phyloP scores from a whole-genome alignment of 30 jellyfish, hydroid and myxozoan species.

The Phacellophora camtschatica region DNA sequence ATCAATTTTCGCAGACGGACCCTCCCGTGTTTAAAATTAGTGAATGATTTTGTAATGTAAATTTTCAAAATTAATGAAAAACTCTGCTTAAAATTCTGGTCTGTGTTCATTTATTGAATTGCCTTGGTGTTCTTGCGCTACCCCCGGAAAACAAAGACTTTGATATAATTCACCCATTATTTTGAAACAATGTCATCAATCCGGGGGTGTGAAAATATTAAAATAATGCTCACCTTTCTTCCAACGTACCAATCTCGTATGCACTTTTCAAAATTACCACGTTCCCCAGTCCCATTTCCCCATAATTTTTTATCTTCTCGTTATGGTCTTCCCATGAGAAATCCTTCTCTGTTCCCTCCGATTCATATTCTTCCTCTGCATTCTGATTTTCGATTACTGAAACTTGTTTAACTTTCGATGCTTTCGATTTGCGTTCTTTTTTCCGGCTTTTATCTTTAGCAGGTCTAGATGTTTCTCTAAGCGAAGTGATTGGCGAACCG shows the following conservation, averaged over 20 bases:
- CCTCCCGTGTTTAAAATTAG: too few species aligned
- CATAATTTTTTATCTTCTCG: not conserved
- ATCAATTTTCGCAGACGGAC: too few species aligned
- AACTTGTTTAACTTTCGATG: not conserved
- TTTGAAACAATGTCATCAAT: too few species aligned
- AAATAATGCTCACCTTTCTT: conserved; percentile 21
- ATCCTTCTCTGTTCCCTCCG: conserved; percentile 31
- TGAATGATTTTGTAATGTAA: too few species aligned
- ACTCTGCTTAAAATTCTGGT: too few species aligned
- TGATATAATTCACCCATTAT: too few species aligned
- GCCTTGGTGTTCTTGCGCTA: too few species aligned
- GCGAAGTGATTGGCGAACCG: not conserved
- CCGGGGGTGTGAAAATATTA: too few species aligned
- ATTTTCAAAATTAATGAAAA: too few species aligned
- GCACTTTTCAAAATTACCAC: conserved; percentile 11
- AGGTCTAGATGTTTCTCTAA: not conserved
- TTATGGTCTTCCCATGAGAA: conserved; percentile 10
- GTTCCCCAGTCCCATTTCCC: not conserved
- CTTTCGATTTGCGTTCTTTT: not conserved
- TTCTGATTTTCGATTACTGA: conserved; percentile 6
- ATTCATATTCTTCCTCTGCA: not conserved
- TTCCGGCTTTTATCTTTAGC: not conserved
- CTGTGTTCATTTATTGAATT: too few species aligned
- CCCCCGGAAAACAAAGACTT: too few species aligned
- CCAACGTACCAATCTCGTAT: conserved; percentile 12